Percentiles rank a stretch among this genome's conserved stretches.
These are phyloP conservation scores for Alloscopus bannaensis DNA, from an alignment of 2,888 invertebrate species.

Conservation along the genomic window DNA sequence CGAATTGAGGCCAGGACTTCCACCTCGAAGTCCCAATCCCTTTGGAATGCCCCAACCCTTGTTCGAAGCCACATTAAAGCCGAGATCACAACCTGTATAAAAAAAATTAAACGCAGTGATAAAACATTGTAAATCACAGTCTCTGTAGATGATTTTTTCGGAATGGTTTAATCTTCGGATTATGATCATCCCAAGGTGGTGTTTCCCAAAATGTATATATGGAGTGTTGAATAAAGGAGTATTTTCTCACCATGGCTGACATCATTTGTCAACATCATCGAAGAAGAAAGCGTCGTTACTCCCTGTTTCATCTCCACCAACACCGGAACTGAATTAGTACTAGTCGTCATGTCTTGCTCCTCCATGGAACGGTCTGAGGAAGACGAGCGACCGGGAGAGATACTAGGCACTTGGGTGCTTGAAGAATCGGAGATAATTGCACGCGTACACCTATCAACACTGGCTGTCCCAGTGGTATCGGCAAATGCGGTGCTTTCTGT, in stretches of 20 bases:
- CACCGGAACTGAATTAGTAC: constrained; percentile 62
- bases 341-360: constrained; percentile 61
- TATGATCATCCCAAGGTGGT: too few species aligned
- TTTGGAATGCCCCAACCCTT: constrained; percentile 80
- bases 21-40: constrained; percentile 83
- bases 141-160: too few species aligned
- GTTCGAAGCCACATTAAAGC: constrained; percentile 73
- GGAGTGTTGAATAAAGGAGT: too few species aligned
- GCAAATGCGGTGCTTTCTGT: constrained; percentile 55
- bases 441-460: constrained; percentile 58
- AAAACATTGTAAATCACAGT: too few species aligned
- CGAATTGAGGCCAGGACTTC: constrained; percentile 84
- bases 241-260: too few species aligned
- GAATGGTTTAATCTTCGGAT: too few species aligned
- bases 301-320: constrained; percentile 50
- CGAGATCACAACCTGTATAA: constrained; percentile 73
- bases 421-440: constrained; percentile 55
- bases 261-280: constrained; percentile 62
- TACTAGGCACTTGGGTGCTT: constrained; percentile 69
- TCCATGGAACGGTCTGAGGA: constrained; percentile 61
- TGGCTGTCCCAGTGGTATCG: constrained; percentile 49
- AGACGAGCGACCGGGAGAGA: constrained; percentile 64
- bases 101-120: too few species aligned
- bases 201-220: too few species aligned
- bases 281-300: constrained; percentile 54